Conservation (phyloP, 2,888 invertebrate genomes). For the Tenthredo notha region DNA sequence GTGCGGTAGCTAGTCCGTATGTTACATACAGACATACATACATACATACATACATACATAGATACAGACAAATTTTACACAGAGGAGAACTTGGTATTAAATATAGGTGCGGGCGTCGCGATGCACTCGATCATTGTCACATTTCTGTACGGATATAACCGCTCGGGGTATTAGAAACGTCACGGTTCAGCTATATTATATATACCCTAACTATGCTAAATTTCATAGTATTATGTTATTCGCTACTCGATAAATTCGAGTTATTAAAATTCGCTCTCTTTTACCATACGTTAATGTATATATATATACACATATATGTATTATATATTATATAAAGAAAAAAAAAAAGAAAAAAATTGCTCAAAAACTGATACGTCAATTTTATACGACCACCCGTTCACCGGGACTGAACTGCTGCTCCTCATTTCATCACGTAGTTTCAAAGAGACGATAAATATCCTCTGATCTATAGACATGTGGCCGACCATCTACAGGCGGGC, state of each 20-base stretch:
- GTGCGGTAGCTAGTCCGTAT: not conserved
- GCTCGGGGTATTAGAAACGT: conserved; percentile 10
- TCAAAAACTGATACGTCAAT: not conserved
- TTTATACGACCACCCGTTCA: not conserved
- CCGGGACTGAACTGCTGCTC: conserved; percentile 49
- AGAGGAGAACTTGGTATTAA: conserved; percentile 53
- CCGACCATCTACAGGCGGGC: not conserved
- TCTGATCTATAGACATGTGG: not conserved
- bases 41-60: too few relatives aligned
- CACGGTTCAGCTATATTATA: not conserved
- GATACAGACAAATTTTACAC: too few relatives aligned
- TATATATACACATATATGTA: too few relatives aligned
- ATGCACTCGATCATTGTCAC: conserved; percentile 56
- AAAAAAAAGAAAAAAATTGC: conserved; percentile 32
- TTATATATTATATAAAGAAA: conserved; percentile 55
- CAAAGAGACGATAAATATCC: conserved; percentile 27
- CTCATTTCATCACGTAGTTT: conserved; percentile 20
- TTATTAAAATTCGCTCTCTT: too few relatives aligned
- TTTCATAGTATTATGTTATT: too few relatives aligned
- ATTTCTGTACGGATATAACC: conserved; percentile 53
- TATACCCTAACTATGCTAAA: too few relatives aligned
- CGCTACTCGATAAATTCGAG: too few relatives aligned
- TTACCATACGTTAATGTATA: too few relatives aligned
- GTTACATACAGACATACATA: not conserved
- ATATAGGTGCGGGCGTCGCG: conserved; percentile 58